A percentile compares a stretch with the other conserved stretches of the same genome.
Conservation (phyloP, 2,888 invertebrate genomes). For the Parnassius apollo region DNA sequence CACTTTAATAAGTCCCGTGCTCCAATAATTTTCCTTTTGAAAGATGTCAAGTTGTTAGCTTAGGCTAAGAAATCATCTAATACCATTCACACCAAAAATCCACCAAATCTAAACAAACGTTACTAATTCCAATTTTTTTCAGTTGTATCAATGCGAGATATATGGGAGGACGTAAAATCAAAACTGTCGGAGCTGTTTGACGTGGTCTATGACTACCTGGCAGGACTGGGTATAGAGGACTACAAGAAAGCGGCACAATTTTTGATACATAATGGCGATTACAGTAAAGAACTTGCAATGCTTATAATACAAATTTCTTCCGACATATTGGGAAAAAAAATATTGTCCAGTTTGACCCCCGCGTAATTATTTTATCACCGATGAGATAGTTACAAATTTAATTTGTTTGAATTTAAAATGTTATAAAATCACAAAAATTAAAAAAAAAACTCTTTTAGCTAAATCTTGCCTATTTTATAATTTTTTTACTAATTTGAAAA, state of each 20-base stretch:
- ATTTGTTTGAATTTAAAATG: too few species aligned
- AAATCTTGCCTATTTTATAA: too few species aligned
- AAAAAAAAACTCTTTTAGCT: too few species aligned
- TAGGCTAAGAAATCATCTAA: too few species aligned
- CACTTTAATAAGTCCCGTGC: too few species aligned
- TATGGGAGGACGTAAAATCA: conserved; percentile 61
- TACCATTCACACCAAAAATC: too few species aligned
- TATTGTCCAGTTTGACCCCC: conserved; percentile 53
- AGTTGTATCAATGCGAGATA: conserved; percentile 67
- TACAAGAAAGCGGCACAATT: conserved; percentile 56
- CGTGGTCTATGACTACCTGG: conserved; percentile 67
- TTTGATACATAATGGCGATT: conserved; percentile 42
- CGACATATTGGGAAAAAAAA: conserved; percentile 55
- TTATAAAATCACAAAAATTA: too few species aligned
- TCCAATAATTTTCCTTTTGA: too few species aligned
- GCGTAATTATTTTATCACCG: conserved; percentile 31
- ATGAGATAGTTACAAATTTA: too few species aligned
- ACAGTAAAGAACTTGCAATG: conserved; percentile 50
- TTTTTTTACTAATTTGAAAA: too few species aligned
- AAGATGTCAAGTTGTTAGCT: too few species aligned
- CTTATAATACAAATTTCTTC: conserved; percentile 58
- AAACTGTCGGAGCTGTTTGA: conserved; percentile 60
- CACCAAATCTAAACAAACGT: not conserved
- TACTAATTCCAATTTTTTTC: conserved; percentile 17
- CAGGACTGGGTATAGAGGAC: conserved; percentile 62